Percentiles rank a stretch among this genome's conserved stretches.
These are phyloP conservation scores for Aplocera efformata DNA, from an alignment of 2,888 invertebrate genomes.

Conservation along the genomic window DNA sequence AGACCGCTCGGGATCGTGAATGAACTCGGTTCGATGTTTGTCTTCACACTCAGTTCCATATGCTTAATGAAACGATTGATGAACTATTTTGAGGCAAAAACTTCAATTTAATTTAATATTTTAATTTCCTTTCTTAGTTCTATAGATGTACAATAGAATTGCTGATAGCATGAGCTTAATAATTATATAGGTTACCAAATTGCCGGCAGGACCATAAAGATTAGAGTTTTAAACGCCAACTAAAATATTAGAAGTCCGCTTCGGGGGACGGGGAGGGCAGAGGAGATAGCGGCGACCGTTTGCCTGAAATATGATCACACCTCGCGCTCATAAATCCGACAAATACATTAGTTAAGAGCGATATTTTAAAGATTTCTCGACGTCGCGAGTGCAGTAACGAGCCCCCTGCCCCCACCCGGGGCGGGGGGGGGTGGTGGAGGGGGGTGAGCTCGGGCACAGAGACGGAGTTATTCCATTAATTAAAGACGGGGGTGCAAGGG, in stretches of 20 bases:
- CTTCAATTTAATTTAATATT: no score
- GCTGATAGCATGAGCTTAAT: no score
- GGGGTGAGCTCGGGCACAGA: slow-evolving; percentile 33
- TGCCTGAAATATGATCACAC: slow-evolving; percentile 25
- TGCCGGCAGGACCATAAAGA: not conserved
- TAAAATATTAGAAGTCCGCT: slow-evolving; percentile 20
- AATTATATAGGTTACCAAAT: no score
- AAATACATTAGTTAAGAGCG: slow-evolving; percentile 41
- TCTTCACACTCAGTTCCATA: no score
- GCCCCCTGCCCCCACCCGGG: slow-evolving; percentile 7
- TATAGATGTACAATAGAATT: no score
- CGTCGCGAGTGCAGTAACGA: slow-evolving; percentile 34
- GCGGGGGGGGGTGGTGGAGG: slow-evolving; percentile 28
- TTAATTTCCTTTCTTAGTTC: no score
- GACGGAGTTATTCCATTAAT: slow-evolving; percentile 75
- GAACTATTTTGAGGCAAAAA: no score
- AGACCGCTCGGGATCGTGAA: no score
- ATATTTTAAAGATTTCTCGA: slow-evolving; percentile 51
- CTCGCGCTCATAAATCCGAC: slow-evolving; percentile 37
- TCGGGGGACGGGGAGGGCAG: slow-evolving; percentile 12
- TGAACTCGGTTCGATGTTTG: no score
- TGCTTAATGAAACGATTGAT: no score
- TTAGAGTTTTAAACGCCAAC: slow-evolving; percentile 10
- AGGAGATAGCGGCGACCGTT: slow-evolving; percentile 23
- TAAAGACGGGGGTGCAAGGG: slow-evolving; percentile 42